These are phyloP conservation scores for Leptinotarsa lineolata DNA, from an alignment of 1,140 invertebrate genomes.

Conservation along the genomic window DNA sequence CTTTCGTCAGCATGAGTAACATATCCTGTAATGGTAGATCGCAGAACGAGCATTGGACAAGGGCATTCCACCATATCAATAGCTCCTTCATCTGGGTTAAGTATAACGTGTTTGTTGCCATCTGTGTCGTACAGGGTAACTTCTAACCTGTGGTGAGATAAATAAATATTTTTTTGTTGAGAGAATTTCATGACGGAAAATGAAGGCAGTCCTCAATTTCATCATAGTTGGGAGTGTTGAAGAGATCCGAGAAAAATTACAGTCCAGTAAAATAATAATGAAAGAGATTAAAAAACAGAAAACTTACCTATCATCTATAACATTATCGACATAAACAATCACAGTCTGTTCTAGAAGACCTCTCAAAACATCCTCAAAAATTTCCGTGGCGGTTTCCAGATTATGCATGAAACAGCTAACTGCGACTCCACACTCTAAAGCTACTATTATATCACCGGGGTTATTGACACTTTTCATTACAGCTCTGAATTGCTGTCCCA, in stretches of 20 bases:
- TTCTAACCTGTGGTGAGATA: slow-evolving; percentile 57
- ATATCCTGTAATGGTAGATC: slow-evolving; percentile 59
- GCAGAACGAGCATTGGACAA: slow-evolving; percentile 61
- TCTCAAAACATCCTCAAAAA: slow-evolving; percentile 54
- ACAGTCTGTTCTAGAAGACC: slow-evolving; percentile 46
- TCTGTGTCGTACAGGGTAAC: slow-evolving; percentile 62
- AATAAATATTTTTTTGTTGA: too few relatives aligned
- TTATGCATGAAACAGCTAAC: slow-evolving; percentile 46
- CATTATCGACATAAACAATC: slow-evolving; percentile 63
- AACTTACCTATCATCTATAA: slow-evolving; percentile 50
- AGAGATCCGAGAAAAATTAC: too few relatives aligned
- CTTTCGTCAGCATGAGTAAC: slow-evolving; percentile 58
- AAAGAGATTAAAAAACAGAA: not conserved
- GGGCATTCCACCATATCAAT: slow-evolving; percentile 60
- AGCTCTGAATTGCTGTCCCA: slow-evolving; percentile 47
- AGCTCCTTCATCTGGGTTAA: slow-evolving; percentile 57
- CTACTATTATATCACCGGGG: slow-evolving; percentile 44
- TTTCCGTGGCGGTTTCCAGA: slow-evolving; percentile 41
- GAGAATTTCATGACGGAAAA: too few relatives aligned
- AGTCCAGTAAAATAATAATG: not conserved
- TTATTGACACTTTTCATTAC: slow-evolving; percentile 42
- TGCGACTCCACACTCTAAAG: slow-evolving; percentile 39
- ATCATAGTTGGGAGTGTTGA: too few relatives aligned
- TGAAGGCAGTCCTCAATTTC: too few relatives aligned
- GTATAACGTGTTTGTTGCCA: slow-evolving; percentile 64